These are phyloP conservation scores for Electrophaes corylata DNA, from an alignment of 2,888 invertebrate species.

Conservation along the genomic window DNA sequence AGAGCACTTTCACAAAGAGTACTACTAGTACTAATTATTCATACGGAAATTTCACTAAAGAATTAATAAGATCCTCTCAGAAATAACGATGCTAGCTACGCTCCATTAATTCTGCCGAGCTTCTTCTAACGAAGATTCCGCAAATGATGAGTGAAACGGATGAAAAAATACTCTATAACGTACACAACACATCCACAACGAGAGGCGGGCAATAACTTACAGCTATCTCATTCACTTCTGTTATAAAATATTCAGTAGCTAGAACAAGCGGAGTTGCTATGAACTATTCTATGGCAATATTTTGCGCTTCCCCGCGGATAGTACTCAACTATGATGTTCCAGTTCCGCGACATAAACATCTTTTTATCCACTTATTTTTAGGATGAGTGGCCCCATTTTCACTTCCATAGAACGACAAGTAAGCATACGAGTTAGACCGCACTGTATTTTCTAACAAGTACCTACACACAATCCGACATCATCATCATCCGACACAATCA, in stretches of 20 bases:
- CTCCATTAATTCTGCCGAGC: background rate
- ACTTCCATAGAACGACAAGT: background rate
- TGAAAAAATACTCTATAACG: constrained; percentile 25
- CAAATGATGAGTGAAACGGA: constrained; percentile 18
- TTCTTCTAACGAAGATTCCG: constrained; percentile 1
- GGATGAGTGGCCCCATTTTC: background rate
- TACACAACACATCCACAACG: constrained; percentile 32
- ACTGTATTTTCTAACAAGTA: too few relatives aligned
- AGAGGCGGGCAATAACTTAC: constrained; percentile 41
- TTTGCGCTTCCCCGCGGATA: constrained; percentile 41
- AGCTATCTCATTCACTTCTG: constrained; percentile 45
- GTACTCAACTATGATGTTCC: constrained; percentile 30
- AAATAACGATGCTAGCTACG: too few relatives aligned
- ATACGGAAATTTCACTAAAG: too few relatives aligned
- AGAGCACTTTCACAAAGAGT: too few relatives aligned
- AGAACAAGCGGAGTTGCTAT: constrained; percentile 53
- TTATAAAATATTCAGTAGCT: constrained; percentile 63
- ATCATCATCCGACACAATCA: too few relatives aligned
- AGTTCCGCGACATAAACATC: background rate
- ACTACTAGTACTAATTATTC: too few relatives aligned
- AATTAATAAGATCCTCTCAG: too few relatives aligned
- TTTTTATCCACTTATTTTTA: background rate
- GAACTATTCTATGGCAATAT: constrained; percentile 57
- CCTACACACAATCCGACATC: too few relatives aligned
- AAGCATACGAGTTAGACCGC: background rate